These are phyloP conservation scores for Blastomussa wellsi DNA, from an alignment of 92 coral and sea anemone species.

Conservation along the genomic window DNA sequence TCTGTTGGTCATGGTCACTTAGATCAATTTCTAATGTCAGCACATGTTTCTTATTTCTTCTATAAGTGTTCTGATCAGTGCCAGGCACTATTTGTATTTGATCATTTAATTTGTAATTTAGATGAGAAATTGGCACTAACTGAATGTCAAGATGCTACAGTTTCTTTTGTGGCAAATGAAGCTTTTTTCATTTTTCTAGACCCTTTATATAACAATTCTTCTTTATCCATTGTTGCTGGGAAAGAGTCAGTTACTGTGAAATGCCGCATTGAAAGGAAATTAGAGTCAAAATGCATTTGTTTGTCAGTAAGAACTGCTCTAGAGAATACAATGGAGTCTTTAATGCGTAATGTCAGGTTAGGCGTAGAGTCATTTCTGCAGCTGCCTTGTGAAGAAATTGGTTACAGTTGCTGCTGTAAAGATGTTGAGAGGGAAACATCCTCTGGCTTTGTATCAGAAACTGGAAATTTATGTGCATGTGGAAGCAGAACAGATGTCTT, in stretches of 20 bases:
- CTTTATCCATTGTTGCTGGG: neutral
- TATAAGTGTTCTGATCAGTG: neutral
- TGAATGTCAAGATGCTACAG: neutral
- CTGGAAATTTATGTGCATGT: neutral
- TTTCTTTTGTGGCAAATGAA: neutral
- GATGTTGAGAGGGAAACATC: neutral
- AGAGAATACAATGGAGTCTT: neutral
- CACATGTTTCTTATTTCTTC: slow-evolving; percentile 4
- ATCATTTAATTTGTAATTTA: neutral
- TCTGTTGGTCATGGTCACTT: neutral
- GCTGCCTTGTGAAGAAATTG: slow-evolving; percentile 5
- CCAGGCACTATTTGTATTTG: slow-evolving; percentile 9
- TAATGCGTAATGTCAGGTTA: neutral
- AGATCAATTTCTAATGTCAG: neutral
- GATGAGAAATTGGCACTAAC: neutral
- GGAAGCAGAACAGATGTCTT: neutral
- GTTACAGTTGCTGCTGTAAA: neutral
- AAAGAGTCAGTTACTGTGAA: neutral
- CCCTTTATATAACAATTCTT: neutral
- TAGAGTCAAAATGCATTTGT: neutral
- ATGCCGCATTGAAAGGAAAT: neutral
- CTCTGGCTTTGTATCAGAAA: neutral
- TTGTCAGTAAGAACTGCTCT: neutral
- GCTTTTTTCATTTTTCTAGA: neutral
- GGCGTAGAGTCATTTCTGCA: neutral